These are phyloP conservation scores for Papilio demoleus DNA, from an alignment of 2,888 invertebrate genomes.

Conservation along the genomic window DNA sequence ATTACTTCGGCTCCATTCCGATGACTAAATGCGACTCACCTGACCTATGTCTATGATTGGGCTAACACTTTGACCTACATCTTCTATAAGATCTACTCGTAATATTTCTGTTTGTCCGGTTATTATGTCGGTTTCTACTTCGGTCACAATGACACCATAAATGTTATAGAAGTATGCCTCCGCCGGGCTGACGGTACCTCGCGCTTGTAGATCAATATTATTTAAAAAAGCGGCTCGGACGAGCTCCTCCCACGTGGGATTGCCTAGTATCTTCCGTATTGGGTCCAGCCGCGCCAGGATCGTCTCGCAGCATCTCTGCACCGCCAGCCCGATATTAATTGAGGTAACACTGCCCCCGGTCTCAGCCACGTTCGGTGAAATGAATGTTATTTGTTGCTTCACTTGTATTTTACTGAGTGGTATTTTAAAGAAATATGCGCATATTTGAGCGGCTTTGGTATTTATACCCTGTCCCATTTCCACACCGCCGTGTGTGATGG, in stretches of 20 bases:
- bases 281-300: conserved; percentile 71
- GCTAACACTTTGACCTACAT: conserved; percentile 85
- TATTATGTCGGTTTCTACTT: conserved; percentile 88
- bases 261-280: conserved; percentile 58
- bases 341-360: conserved; percentile 88
- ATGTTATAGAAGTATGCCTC: conserved; percentile 57
- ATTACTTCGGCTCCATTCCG: too few relatives aligned
- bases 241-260: conserved; percentile 77
- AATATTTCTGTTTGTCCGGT: conserved; percentile 85
- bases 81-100: conserved; percentile 85
- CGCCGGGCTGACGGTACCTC: conserved; percentile 47
- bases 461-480: conserved; percentile 90
- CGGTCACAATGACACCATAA: conserved; percentile 83
- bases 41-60: conserved; percentile 87
- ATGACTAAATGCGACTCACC: conserved; percentile 51
- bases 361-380: conserved; percentile 84
- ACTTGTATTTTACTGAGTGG: conserved; percentile 85
- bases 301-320: conserved; percentile 74
- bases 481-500: conserved; percentile 85
- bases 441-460: conserved; percentile 87
- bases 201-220: conserved; percentile 55
- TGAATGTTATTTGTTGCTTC: conserved; percentile 84
- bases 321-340: conserved; percentile 83
- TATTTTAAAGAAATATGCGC: conserved; percentile 85
- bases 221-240: conserved; percentile 66